These are phyloP conservation scores for Anguilla rostrata DNA, from an alignment of 2,113 vertebrate genomes.

Conservation along the genomic window DNA sequence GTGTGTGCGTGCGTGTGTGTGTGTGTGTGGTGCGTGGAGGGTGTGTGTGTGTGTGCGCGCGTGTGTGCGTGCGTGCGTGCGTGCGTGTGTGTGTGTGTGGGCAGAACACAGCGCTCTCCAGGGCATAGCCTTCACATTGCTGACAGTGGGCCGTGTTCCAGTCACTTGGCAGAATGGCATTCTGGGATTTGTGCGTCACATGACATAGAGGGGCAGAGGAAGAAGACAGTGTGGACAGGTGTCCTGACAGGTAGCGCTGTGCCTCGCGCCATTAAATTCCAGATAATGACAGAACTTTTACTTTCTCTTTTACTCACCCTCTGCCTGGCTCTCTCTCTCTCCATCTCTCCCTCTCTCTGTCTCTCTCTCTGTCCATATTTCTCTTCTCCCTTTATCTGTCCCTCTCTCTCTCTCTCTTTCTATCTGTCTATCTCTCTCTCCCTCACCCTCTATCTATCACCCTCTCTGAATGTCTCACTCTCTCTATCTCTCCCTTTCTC, in stretches of 20 bases:
- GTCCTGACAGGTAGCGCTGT: background rate
- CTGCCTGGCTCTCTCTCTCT: background rate
- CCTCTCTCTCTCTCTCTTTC: background rate
- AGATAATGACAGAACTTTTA: background rate
- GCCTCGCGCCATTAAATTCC: background rate
- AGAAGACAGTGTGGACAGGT: background rate
- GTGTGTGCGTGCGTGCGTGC: background rate
- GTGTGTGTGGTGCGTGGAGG: background rate
- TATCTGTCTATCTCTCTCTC: no score
- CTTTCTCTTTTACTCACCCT: background rate
- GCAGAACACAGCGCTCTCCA: constrained; percentile 24
- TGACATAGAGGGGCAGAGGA: background rate
- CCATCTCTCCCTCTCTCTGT: no score
- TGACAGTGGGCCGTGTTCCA: background rate
- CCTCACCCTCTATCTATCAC: no score
- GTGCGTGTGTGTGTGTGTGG: constrained; percentile 21
- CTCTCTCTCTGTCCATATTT: no score
- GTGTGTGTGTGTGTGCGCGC: background rate
- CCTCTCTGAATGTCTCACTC: no score
- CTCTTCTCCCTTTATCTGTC: background rate
- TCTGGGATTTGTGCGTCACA: background rate
- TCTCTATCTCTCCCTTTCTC: background rate
- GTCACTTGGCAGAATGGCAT: constrained; percentile 12
- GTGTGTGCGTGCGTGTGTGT: background rate
- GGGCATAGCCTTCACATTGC: constrained; percentile 34